phyloP scores from a whole-genome alignment of 2,797 vertebrate species.

The Dendrocincla tyrannina region DNA sequence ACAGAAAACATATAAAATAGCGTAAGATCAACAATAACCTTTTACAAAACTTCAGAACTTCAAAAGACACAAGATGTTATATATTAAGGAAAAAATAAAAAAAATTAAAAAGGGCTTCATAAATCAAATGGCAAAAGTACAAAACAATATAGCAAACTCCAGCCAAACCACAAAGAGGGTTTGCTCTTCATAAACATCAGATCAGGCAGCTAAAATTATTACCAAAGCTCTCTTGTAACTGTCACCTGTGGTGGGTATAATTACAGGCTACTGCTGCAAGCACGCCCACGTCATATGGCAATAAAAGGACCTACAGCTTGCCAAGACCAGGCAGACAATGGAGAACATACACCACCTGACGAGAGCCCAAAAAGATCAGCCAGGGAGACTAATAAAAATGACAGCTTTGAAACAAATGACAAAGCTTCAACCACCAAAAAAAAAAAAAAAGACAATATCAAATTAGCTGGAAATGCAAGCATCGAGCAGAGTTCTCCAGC shows the following conservation, averaged over 20 bases:
- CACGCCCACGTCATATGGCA: slow-evolving; percentile 81
- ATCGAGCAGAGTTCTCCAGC: slow-evolving; percentile 13
- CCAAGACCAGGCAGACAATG: slow-evolving; percentile 75
- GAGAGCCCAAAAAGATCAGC: slow-evolving; percentile 85
- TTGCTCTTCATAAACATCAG: slow-evolving; percentile 78
- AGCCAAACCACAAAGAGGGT: slow-evolving; percentile 70
- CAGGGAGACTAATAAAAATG: slow-evolving; percentile 83
- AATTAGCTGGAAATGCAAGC: slow-evolving; percentile 59
- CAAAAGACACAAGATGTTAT: not conserved
- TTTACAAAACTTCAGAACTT: not conserved
- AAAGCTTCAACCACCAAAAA: slow-evolving; percentile 13
- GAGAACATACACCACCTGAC: slow-evolving; percentile 77
- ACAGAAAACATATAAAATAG: not conserved
- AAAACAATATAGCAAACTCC: slow-evolving; percentile 47
- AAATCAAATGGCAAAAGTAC: slow-evolving; percentile 67
- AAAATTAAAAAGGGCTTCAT: not conserved
- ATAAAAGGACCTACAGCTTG: slow-evolving; percentile 76
- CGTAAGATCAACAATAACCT: not conserved
- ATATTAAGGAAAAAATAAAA: not conserved
- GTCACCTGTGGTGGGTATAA: slow-evolving; percentile 89
- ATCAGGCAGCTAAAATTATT: slow-evolving; percentile 78
- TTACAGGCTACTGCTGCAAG: slow-evolving; percentile 85
- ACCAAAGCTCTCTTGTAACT: slow-evolving; percentile 76
- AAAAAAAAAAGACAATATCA: not conserved
- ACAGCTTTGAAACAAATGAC: slow-evolving; percentile 74